Evolutionary conservation across 2,888 invertebrate species (phyloP).

Genomic region (Muscina levida): DNA sequence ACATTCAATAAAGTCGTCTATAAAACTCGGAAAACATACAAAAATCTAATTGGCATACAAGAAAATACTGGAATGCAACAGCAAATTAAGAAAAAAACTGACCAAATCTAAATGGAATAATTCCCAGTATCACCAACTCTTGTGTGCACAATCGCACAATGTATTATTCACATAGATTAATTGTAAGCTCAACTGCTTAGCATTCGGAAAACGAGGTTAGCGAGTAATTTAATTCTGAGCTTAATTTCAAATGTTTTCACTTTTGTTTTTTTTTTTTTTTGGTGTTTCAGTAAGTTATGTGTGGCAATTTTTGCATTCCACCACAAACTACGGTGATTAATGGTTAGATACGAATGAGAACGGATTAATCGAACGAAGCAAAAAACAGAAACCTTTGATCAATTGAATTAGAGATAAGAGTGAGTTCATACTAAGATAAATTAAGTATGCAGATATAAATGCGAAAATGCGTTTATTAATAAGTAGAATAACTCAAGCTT

Average conservation of each 20-base stretch:
- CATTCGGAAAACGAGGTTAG: slow-evolving; percentile 15
- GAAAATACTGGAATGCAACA: not conserved
- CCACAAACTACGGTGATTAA: too few species aligned
- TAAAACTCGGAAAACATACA: not conserved
- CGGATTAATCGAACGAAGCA: not conserved
- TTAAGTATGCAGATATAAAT: too few species aligned
- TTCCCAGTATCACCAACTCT: too few species aligned
- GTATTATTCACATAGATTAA: too few species aligned
- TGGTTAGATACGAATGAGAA: not conserved
- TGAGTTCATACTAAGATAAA: too few species aligned
- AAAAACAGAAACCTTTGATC: slow-evolving; percentile 7
- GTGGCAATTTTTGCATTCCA: not conserved
- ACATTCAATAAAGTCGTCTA: not conserved
- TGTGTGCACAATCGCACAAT: too few species aligned
- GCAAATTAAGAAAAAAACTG: not conserved
- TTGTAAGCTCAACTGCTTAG: too few species aligned
- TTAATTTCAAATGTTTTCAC: too few species aligned
- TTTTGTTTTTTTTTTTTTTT: not conserved
- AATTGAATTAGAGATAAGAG: too few species aligned
- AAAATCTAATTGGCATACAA: slow-evolving; percentile 4
- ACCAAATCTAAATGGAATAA: slow-evolving; percentile 10
- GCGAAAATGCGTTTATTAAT: too few species aligned
- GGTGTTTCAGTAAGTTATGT: not conserved
- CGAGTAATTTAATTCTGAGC: not conserved
- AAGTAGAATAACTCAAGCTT: too few species aligned